phyloP scores from a whole-genome alignment of 2,113 vertebrate genomes.

The Microtus pennsylvanicus region DNA sequence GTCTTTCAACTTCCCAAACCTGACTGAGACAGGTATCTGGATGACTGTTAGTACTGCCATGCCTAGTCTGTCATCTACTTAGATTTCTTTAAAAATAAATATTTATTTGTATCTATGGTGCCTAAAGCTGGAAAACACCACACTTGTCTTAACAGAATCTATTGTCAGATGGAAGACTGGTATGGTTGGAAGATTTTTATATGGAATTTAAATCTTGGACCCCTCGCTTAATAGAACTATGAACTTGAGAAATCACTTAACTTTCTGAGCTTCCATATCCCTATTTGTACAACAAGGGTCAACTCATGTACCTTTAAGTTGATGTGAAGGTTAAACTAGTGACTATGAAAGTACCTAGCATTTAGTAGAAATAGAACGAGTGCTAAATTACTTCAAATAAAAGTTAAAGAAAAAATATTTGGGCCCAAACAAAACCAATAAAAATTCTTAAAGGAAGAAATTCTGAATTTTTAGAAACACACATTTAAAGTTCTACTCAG shows the following conservation, averaged over 20 bases:
- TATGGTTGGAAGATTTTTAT: background rate
- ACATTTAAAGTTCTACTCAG: slow-evolving; percentile 30
- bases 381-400: slow-evolving; percentile 49
- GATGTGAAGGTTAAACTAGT: slow-evolving; percentile 35
- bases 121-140: slow-evolving; percentile 48
- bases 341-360: background rate
- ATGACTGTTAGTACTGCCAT: slow-evolving; percentile 30
- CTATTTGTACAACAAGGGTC: slow-evolving; percentile 18
- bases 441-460: slow-evolving; percentile 41
- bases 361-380: slow-evolving; percentile 41
- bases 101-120: slow-evolving; percentile 46
- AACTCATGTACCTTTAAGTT: slow-evolving; percentile 2
- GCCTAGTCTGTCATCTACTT: background rate
- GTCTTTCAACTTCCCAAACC: slow-evolving; percentile 35
- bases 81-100: slow-evolving; percentile 55
- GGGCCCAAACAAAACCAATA: slow-evolving; percentile 6
- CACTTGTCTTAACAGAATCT: slow-evolving; percentile 41
- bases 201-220: slow-evolving; percentile 3
- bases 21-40: background rate
- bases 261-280: background rate
- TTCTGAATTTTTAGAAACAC: slow-evolving; percentile 49
- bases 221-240: slow-evolving; percentile 16
- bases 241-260: slow-evolving; percentile 52
- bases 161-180: slow-evolving; percentile 15
- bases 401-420: slow-evolving; percentile 22